Base-by-base conservation (phyloP, 2,888 invertebrate genomes). In the Drosophila lacicola region DNA sequence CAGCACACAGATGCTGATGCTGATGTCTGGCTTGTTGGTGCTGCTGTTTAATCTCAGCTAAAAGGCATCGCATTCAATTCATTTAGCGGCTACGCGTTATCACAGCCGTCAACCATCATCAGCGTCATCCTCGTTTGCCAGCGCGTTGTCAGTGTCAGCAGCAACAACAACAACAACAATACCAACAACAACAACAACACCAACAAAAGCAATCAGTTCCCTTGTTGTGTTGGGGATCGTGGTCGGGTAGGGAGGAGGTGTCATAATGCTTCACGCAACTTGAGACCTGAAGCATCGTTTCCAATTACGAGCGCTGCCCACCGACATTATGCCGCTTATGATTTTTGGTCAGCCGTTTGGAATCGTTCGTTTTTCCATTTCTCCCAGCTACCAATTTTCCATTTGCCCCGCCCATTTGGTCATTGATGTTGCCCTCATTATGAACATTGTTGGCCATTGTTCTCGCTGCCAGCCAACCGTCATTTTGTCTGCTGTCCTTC, bases 41-140 rank as follows among this genome's bases (percentile, higher is more conserved):
- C 61, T 61, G 67, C 77, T 71, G 69, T 67, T 82, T 79, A 88
- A 80, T 80, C 79, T 75, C 63, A 56, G 75, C 73, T 74, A 83
- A 80, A 82, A 83, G 82, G 77, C 88, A 74, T 76, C 79, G 56
- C 73, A 77, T 81, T 88, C 80, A 88, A 83, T 83, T 88, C 78
- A 77, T 73, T 85, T 89, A 68, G 76, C 64, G 74, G 76, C 74
- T 74, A 80, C 76, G 65, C 73, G 74, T 74, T 80, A 72, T 82
- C 71, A 55, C 63, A 77, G 74, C 54, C 54, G 62, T 53, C 81
- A 70, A 62, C 53, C 72, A 72, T 54, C 74, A 75, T 71, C 69
- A 66, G 61, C 70, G 70, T 83, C 70, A 70, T 50, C 50, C 61
- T 61, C 56, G 56, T 49, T 66, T 57, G 67, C 71, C 42, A 34